Evolutionary conservation across 2,797 vertebrate genomes (phyloP), one percentile per base, ranked within the genome.

Genomic region (Gymnopithys bicolor): DNA sequence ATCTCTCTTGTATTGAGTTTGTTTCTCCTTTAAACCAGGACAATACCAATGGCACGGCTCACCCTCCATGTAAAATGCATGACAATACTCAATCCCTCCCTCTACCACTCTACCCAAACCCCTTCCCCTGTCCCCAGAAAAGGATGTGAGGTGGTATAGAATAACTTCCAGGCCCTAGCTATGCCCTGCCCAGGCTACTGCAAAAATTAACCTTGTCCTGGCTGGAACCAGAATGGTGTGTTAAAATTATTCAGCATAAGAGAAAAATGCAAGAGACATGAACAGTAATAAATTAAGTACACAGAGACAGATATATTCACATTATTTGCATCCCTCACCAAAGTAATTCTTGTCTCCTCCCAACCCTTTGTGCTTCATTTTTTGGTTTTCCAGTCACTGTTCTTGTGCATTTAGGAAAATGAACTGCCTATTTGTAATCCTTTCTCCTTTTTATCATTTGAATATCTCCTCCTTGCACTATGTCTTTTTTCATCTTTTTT

Each of bases 391-490:
- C 60, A 32, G 19, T 63, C 21, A 43, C 60, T 43, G 30, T 30
- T 63, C 39, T 23, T 63, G 30, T 15, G 5, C 39, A 23, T 32
- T 43, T 7, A 43, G 19, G 39, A 43, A 43, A 63, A 43, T 32
- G 30, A 32, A 32, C 60, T 43, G 13, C 28, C 39, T 63, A 23
- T 43, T 23, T 32, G 14, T 63, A 43, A 43, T 43, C 27, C 28
- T 63, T 28, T 63, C 10, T 81, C 18, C 25, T 55, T 71, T 71
- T 60, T 7, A 43, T 60, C 17, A 28, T 41, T 46, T 43, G 10
- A 4, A 5, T 28, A 4, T 66, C 21, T 84, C 10, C 9, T 59
- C 27, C 22, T 2, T 0, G 1, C 13, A 28, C 9, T 5, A 15
- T 41, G 18, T n/a, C 15, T 67, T 49, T 32, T 43, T 75, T 49